Conservation (phyloP, 2,113 vertebrate species). For the Hylia prasina region DNA sequence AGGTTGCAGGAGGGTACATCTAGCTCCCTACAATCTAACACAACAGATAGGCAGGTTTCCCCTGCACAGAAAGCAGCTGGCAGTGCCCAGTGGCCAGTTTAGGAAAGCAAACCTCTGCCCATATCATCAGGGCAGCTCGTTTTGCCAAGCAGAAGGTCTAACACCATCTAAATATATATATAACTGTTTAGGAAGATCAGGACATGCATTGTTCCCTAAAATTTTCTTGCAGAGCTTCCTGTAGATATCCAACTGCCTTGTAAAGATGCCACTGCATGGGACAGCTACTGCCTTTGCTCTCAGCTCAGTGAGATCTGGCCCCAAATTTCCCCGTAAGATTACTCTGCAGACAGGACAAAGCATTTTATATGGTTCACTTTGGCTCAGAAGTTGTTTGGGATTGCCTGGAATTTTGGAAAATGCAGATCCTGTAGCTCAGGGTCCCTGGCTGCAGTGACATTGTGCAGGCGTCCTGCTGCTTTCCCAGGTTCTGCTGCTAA, state of each 20-base stretch:
- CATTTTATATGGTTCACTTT: neutral
- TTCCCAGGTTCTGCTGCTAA: neutral
- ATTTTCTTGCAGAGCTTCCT: neutral
- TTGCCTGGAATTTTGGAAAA: neutral
- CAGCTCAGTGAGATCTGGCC: neutral
- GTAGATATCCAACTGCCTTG: neutral
- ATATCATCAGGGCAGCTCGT: neutral
- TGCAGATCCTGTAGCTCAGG: fast-evolving
- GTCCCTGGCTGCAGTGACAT: neutral
- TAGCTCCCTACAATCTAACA: neutral
- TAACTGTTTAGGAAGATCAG: neutral
- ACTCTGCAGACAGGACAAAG: neutral
- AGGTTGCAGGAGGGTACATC: neutral
- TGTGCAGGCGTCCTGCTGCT: constrained; percentile 11
- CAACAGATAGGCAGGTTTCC: neutral
- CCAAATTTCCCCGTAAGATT: neutral
- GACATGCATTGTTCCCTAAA: neutral
- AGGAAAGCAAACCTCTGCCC: neutral
- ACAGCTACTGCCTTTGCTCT: neutral
- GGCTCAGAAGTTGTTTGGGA: neutral
- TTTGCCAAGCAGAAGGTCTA: neutral
- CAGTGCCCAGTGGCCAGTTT: neutral
- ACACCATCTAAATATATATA: neutral
- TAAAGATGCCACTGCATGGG: neutral
- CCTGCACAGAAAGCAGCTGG: neutral